A percentile compares a stretch with the other conserved stretches of the same genome.
Evolutionary conservation across 2,113 vertebrate species (phyloP).

Genomic region (Dendrocopos noguchii): DNA sequence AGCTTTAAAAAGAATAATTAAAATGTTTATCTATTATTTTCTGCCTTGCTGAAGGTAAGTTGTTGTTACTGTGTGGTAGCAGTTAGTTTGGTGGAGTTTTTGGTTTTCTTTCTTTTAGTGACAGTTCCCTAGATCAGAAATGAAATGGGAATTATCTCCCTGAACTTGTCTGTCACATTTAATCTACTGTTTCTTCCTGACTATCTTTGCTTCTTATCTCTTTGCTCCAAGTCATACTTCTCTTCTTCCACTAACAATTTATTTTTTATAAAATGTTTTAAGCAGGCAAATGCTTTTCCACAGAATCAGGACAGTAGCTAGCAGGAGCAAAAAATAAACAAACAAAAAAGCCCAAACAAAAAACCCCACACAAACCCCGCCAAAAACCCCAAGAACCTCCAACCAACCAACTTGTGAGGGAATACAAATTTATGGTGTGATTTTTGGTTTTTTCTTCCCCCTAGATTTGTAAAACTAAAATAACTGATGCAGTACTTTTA

Average conservation of each 20-base stretch:
- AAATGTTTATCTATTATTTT: neutral
- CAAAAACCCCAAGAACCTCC: too few relatives aligned
- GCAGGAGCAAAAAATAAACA: neutral
- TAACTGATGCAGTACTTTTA: neutral
- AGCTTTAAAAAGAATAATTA: neutral
- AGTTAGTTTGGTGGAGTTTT: neutral
- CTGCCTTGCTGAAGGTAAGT: neutral
- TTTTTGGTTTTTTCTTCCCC: neutral
- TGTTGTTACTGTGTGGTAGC: neutral
- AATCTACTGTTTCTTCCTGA: neutral
- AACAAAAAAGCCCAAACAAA: too few relatives aligned
- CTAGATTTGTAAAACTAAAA: neutral
- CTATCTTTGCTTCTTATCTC: neutral
- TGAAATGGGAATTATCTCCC: constrained; percentile 33
- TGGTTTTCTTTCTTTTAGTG: neutral
- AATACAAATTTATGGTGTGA: neutral
- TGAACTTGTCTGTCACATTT: constrained; percentile 10
- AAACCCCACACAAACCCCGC: too few relatives aligned
- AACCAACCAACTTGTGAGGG: neutral
- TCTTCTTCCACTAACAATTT: constrained; percentile 3
- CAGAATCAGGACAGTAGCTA: neutral
- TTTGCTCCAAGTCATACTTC: constrained; percentile 12
- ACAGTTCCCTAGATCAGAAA: constrained; percentile 29
- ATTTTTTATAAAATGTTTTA: constrained; percentile 20
- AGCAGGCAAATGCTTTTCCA: constrained; percentile 10